Percentiles rank a stretch among this genome's conserved stretches.
Conservation (phyloP, 2,888 invertebrate genomes). For the Clitarchus hookeri region DNA sequence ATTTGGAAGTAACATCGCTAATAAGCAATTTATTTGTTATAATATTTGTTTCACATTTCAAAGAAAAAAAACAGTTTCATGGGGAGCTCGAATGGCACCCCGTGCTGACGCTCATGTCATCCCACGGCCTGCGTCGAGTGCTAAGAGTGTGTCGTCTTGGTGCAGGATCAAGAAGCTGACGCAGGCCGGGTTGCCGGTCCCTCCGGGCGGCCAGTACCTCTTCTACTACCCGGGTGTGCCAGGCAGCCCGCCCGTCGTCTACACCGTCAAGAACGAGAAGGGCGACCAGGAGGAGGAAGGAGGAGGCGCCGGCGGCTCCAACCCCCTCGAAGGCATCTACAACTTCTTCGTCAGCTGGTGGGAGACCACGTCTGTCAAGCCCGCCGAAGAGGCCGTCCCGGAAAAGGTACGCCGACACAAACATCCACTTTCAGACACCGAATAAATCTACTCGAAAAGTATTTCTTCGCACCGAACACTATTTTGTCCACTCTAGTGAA, state of each 20-base stretch:
- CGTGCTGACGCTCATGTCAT: too few relatives aligned
- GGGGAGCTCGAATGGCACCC: too few relatives aligned
- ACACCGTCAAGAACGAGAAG: not conserved
- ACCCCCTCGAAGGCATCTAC: conserved; percentile 1
- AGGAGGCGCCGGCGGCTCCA: not conserved
- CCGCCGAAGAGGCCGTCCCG: not conserved
- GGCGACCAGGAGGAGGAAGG: not conserved
- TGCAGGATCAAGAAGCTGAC: conserved; percentile 31
- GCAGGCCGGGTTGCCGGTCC: conserved; percentile 28
- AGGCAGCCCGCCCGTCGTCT: conserved; percentile 25
- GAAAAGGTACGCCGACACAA: not conserved
- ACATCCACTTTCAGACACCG: too few relatives aligned
- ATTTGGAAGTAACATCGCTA: too few relatives aligned
- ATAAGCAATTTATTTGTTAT: too few relatives aligned
- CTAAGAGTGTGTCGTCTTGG: not conserved
- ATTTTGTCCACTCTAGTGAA: too few relatives aligned
- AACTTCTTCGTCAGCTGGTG: conserved; percentile 25
- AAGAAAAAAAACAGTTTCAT: too few relatives aligned
- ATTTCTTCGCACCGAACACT: too few relatives aligned
- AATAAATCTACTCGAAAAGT: too few relatives aligned
- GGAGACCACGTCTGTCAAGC: conserved; percentile 16
- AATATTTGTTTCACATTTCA: too few relatives aligned
- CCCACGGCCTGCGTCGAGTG: too few relatives aligned
- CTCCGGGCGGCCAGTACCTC: conserved; percentile 29
- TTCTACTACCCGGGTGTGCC: conserved; percentile 28